Conservation (phyloP, 64 coral and sea anemone species). For the Montipora cactus region DNA sequence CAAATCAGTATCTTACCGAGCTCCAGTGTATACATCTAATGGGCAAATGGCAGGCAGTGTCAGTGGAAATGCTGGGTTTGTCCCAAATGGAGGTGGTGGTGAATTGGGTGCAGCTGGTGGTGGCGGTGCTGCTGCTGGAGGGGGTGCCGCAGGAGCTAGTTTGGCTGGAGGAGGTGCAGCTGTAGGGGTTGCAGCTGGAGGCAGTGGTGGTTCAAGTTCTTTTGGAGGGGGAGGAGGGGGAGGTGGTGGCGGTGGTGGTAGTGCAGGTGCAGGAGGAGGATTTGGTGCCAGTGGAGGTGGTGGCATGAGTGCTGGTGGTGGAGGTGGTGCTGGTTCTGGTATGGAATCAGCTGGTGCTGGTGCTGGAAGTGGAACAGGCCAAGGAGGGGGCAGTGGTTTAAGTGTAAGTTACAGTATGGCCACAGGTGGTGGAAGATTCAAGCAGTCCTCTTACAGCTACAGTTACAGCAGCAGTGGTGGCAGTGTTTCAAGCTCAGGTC, state of each 20-base stretch:
- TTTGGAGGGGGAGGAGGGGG: background rate
- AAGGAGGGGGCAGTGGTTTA: background rate
- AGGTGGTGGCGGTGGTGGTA: background rate
- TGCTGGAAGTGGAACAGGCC: background rate
- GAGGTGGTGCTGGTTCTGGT: background rate
- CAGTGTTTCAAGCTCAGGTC: conserved; percentile 42
- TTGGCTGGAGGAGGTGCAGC: background rate
- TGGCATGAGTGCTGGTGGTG: background rate
- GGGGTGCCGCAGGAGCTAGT: background rate
- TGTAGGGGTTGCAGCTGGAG: background rate
- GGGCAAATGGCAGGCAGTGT: conserved; percentile 71
- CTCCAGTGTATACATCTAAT: conserved; percentile 62
- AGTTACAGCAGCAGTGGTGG: conserved; percentile 71
- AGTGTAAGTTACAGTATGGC: conserved; percentile 26
- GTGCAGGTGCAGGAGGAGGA: background rate
- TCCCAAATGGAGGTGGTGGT: conserved; percentile 34
- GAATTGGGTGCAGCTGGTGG: conserved; percentile 2
- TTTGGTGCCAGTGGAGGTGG: background rate
- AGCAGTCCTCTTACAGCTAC: conserved; percentile 82
- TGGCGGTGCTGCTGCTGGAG: conserved; percentile 13
- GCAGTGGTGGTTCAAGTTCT: background rate
- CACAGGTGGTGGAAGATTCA: conserved; percentile 30
- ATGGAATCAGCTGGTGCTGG: background rate
- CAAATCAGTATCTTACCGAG: conserved; percentile 71
- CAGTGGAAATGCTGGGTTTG: conserved; percentile 18